A percentile compares a stretch with the other conserved stretches of the same genome.
phyloP scores from a whole-genome alignment of 2,888 invertebrate species.

The Mesopsocus fuscifrons region DNA sequence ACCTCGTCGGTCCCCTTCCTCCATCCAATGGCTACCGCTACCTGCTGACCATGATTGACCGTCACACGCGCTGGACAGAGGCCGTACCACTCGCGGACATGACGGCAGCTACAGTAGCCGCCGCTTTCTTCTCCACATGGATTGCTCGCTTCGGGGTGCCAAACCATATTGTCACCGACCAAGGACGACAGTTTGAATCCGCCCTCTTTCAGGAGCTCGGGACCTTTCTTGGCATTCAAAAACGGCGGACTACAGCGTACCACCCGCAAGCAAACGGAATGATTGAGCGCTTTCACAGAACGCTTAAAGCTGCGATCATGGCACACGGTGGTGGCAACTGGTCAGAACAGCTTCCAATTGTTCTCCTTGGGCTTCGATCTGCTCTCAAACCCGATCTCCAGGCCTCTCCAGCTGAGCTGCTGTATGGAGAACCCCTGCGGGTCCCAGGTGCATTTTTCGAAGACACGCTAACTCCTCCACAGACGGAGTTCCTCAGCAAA shows the following conservation, averaged over 20 bases:
- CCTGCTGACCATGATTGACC: constrained; percentile 14
- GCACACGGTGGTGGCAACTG: neutral
- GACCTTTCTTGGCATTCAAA: constrained; percentile 11
- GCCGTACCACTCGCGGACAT: constrained; percentile 14
- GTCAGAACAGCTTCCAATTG: neutral
- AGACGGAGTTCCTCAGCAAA: too few relatives aligned
- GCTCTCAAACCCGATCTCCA: too few relatives aligned
- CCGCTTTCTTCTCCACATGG: constrained; percentile 12
- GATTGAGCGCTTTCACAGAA: constrained; percentile 14
- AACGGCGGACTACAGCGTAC: constrained; percentile 15
- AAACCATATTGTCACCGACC: constrained; percentile 13
- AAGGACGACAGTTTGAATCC: constrained; percentile 14
- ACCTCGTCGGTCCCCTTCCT: constrained; percentile 8
- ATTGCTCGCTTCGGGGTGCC: constrained; percentile 16
- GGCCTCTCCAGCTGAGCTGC: too few relatives aligned
- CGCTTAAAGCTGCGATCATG: neutral
- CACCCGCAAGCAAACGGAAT: constrained; percentile 15
- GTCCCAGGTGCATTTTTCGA: too few relatives aligned
- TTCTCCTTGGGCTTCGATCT: neutral
- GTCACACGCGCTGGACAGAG: constrained; percentile 15
- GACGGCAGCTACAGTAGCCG: constrained; percentile 11
- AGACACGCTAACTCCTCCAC: too few relatives aligned
- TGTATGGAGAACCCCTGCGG: too few relatives aligned
- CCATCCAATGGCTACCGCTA: constrained; percentile 8
- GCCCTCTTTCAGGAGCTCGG: constrained; percentile 11